phyloP scores from a whole-genome alignment of 2,888 invertebrate genomes.

The Oasisia sp. region DNA sequence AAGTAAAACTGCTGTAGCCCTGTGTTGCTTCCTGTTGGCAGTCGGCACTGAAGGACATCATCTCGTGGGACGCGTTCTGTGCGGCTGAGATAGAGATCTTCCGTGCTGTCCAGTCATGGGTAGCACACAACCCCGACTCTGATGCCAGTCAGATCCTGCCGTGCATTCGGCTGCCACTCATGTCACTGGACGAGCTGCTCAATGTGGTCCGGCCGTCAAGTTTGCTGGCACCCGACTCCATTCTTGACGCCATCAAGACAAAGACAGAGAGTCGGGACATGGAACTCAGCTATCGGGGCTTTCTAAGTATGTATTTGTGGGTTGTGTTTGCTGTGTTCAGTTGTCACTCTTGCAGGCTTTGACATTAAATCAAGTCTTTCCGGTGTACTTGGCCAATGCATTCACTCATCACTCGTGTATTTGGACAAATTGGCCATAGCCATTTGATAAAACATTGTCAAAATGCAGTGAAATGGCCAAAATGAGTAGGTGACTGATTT shows the following conservation, averaged over 20 bases:
- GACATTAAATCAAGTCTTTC: no score
- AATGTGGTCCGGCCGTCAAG: slow-evolving; percentile 88
- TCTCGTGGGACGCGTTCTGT: slow-evolving; percentile 94
- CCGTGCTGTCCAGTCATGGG: slow-evolving; percentile 87
- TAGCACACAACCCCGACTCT: slow-evolving; percentile 74
- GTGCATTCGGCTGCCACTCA: slow-evolving; percentile 82
- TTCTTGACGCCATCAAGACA: slow-evolving; percentile 93
- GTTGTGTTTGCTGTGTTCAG: background rate
- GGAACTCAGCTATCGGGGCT: slow-evolving; percentile 85
- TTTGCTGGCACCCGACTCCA: slow-evolving; percentile 86
- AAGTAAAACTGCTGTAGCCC: no score
- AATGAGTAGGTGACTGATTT: no score
- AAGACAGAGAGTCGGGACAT: slow-evolving; percentile 82
- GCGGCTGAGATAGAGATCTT: slow-evolving; percentile 96
- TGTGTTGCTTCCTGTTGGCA: slow-evolving; percentile 34
- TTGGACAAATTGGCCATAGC: no score
- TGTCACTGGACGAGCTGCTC: slow-evolving; percentile 87
- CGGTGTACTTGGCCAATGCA: no score
- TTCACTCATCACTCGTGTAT: no score
- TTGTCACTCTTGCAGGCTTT: background rate
- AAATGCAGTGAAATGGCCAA: no score
- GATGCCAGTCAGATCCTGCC: slow-evolving; percentile 42
- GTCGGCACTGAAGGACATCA: slow-evolving; percentile 81
- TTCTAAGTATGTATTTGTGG: slow-evolving; percentile 49
- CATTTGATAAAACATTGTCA: no score